A percentile compares a stretch with the other conserved stretches of the same genome.
These are phyloP conservation scores for Erethizon dorsatum DNA, from an alignment of 2,797 vertebrate species.

Conservation along the genomic window DNA sequence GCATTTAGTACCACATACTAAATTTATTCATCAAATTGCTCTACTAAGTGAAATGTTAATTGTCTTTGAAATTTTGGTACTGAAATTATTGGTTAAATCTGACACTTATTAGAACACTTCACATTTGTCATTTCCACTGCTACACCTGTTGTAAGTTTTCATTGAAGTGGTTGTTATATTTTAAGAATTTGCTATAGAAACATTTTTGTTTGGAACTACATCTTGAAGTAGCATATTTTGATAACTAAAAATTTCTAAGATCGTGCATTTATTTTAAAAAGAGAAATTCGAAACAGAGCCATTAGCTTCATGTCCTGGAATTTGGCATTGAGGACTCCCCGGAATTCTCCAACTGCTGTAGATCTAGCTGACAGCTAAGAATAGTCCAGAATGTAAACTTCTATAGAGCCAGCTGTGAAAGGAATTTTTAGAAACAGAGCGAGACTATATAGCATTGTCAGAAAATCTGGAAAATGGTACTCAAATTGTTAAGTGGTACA, in stretches of 20 bases:
- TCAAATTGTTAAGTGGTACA: neutral
- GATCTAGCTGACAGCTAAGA: constrained; percentile 87
- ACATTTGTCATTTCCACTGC: neutral
- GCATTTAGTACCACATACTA: neutral
- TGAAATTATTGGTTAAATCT: neutral
- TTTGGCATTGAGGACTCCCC: constrained; percentile 74
- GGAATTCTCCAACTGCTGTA: constrained; percentile 87
- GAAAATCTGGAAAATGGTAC: constrained; percentile 1
- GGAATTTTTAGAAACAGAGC: constrained; percentile 85
- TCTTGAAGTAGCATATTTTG: constrained; percentile 16
- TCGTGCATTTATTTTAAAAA: constrained; percentile 62
- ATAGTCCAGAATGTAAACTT: constrained; percentile 86
- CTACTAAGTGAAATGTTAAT: neutral
- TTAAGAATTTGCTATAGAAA: constrained; percentile 56
- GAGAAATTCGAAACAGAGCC: constrained; percentile 26
- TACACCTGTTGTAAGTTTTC: neutral
- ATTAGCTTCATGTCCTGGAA: constrained; percentile 79
- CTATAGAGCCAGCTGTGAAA: constrained; percentile 84
- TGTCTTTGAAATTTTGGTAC: constrained; percentile 30
- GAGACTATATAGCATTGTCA: constrained; percentile 48
- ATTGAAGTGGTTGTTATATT: neutral
- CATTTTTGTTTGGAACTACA: constrained; percentile 4
- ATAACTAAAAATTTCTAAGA: constrained; percentile 47
- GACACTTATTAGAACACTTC: neutral
- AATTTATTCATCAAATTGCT: constrained; percentile 34